Evolutionary conservation across 2,113 vertebrate genomes (phyloP).

Genomic region (Paramormyrops kingsleyae): DNA sequence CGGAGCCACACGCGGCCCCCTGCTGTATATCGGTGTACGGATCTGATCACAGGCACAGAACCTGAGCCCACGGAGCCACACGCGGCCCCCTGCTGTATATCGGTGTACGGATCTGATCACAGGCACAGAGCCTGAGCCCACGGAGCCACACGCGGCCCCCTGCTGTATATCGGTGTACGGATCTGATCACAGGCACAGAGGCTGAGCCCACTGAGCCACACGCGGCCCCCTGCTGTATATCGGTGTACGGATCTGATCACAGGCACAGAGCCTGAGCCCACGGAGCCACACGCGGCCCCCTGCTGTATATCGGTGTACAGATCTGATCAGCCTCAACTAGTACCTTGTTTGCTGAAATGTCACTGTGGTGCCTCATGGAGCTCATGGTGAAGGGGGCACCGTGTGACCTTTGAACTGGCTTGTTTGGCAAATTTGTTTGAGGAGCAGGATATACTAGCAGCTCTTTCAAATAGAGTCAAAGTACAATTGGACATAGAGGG

Average conservation of each 20-base stretch:
- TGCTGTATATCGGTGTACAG: background rate
- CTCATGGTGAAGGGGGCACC: background rate
- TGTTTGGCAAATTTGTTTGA: background rate
- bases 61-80: no score
- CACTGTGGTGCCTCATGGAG: background rate
- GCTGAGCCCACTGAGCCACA: no score
- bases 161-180: background rate
- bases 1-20: no score
- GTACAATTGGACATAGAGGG: background rate
- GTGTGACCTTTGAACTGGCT: background rate
- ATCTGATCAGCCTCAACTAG: background rate
- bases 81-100: no score
- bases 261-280: no score
- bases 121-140: no score
- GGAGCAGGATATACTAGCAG: rapidly evolving
- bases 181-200: background rate
- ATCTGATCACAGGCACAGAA: background rate
- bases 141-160: no score
- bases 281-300: no score
- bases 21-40: background rate
- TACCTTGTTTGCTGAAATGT: background rate
- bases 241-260: background rate
- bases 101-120: background rate
- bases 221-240: no score
- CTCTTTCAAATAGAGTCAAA: background rate